These are phyloP conservation scores for Callimorpha dominula DNA, from an alignment of 2,888 invertebrate species.

Conservation along the genomic window DNA sequence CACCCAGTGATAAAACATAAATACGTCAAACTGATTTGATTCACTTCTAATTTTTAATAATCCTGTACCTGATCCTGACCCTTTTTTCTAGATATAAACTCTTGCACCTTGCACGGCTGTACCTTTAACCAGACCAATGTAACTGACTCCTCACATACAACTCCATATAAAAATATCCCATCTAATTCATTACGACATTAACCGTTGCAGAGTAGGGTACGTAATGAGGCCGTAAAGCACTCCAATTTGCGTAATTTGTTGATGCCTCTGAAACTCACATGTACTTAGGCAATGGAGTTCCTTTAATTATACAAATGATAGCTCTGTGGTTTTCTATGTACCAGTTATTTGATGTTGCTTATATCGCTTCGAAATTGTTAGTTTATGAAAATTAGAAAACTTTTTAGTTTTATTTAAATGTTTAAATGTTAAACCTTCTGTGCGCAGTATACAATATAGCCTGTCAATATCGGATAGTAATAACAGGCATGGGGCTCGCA, in stretches of 20 bases:
- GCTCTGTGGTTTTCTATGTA: constrained; percentile 1
- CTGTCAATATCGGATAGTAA: too few relatives aligned
- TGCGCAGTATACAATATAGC: too few relatives aligned
- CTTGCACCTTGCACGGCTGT: neutral
- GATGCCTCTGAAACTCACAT: constrained; percentile 2
- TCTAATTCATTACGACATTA: constrained; percentile 1
- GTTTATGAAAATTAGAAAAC: too few relatives aligned
- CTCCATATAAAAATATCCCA: neutral
- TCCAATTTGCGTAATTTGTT: constrained; percentile 34
- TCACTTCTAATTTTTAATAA: neutral
- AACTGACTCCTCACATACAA: too few relatives aligned
- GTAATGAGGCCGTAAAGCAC: constrained; percentile 30
- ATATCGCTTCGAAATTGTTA: neutral
- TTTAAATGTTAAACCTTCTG: too few relatives aligned
- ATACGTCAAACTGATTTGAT: neutral
- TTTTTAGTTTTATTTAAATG: too few relatives aligned
- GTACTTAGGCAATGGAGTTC: neutral
- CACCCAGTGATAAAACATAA: neutral
- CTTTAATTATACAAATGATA: constrained; percentile 18
- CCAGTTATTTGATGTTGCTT: neutral
- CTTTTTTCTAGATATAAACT: neutral
- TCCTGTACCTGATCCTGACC: neutral
- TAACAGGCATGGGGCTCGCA: too few relatives aligned
- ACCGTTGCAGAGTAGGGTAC: neutral
- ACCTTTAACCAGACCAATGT: neutral